Evolutionary conservation across 2,888 invertebrate species (phyloP), one percentile per base, ranked within the genome.

Genomic region (Eristalinus aeneus): DNA sequence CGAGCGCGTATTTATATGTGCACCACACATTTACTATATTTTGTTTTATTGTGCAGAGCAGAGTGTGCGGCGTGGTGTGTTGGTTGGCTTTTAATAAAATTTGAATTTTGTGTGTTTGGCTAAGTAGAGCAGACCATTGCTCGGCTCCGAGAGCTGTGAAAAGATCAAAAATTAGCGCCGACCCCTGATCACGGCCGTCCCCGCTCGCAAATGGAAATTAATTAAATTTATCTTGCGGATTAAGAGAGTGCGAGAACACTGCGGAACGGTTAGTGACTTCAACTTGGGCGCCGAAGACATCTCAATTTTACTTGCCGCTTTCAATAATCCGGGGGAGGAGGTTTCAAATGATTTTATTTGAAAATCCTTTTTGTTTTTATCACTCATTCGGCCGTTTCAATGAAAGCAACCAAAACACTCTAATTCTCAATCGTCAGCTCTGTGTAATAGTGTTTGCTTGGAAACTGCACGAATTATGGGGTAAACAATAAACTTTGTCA

Each of bases 321-420:
- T 16, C 46, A 46, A 46, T 46, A 46, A 6, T 46, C 46, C 46
- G 6, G 1, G 46, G 46, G 27, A 27, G 27, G 27, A 27, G 27
- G n/a, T 46, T 36, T 12, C 16, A n/a, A 46, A 16, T 4, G n/a
- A 46, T 46, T 46, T 46, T 46, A 46, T 46, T 8, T 8, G 46
- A 46, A 16, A 46, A 46, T 46, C 46, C 46, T 46, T 16, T 27
- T 46, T 46, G 16, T 46, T 46, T 46, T 46, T 16, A 12, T 34
- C 36, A 34, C 2, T 34, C 32, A 34, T 81, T 82, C 86, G 79
- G 58, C 54, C 60, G 74, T 65, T 80, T 31, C 31, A 63, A 32
- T 34, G 34, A 31, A n/a, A 32, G 12, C 10, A 32, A 46, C 1
- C n/a, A 46, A 32, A 34, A 31, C 36, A 63, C 36, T 63, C 36